phyloP scores from a whole-genome alignment of 2,797 vertebrate species.

The Hippopotamyrus pictus region DNA sequence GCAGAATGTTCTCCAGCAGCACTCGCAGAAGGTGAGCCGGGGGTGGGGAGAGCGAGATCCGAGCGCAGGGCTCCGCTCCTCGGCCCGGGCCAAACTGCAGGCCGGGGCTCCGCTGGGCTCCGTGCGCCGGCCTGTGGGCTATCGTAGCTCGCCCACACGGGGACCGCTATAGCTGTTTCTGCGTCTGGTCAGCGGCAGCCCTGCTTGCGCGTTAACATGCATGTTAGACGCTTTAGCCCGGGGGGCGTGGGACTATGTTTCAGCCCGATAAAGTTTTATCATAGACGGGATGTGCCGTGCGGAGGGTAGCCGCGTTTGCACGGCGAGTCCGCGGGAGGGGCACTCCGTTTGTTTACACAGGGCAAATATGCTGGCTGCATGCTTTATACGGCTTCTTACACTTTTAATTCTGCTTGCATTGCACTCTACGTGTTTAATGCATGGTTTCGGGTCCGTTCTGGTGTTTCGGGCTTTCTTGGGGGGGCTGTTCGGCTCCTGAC shows the following conservation, averaged over 20 bases:
- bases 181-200: background rate
- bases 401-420: background rate
- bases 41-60: background rate
- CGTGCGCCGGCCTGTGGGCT: background rate
- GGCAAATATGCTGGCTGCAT: background rate
- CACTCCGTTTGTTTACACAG: background rate
- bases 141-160: background rate
- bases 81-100: background rate
- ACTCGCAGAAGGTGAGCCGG: slow-evolving; percentile 80
- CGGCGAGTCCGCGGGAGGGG: background rate
- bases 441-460: background rate
- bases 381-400: background rate
- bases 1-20: slow-evolving; percentile 97
- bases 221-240: background rate
- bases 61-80: background rate
- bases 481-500: background rate
- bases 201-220: background rate
- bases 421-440: background rate
- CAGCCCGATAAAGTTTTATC: background rate
- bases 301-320: background rate
- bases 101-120: background rate
- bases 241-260: background rate
- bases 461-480: background rate
- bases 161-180: background rate
- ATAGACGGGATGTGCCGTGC: background rate